phyloP scores from a whole-genome alignment of 2,113 vertebrate species.

The Clarias batrachus region DNA sequence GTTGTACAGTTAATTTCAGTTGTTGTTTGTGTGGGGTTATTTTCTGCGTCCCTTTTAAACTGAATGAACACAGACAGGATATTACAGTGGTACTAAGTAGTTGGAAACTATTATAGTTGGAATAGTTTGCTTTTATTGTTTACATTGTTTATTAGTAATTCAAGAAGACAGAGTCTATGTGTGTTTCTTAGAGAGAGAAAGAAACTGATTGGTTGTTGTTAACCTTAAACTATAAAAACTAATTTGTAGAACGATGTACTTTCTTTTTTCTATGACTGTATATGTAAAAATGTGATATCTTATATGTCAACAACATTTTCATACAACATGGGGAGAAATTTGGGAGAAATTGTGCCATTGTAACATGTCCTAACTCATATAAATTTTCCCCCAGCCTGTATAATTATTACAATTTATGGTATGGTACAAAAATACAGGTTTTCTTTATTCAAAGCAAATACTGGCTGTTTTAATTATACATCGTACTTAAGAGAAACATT shows the following conservation, averaged over 20 bases:
- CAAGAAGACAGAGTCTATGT: too few relatives aligned
- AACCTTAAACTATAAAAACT: background rate
- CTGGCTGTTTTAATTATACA: background rate
- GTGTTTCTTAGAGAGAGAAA: too few relatives aligned
- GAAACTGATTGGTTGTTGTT: too few relatives aligned
- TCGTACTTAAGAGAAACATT: background rate
- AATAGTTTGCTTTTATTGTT: background rate
- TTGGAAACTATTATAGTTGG: background rate
- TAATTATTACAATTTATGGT: background rate
- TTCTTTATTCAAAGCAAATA: background rate
- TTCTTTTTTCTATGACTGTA: background rate
- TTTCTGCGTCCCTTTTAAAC: too few relatives aligned
- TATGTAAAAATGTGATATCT: background rate
- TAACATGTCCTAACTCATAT: background rate
- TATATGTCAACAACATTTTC: background rate
- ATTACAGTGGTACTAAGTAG: too few relatives aligned
- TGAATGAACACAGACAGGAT: background rate
- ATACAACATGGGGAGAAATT: background rate
- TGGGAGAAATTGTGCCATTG: background rate
- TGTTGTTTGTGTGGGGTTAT: too few relatives aligned
- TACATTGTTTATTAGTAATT: too few relatives aligned
- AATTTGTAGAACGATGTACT: background rate
- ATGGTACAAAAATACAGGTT: background rate
- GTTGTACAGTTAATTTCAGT: too few relatives aligned
- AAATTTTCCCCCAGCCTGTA: background rate